phyloP scores from a whole-genome alignment of 92 coral and sea anemone species.

The Montipora capitata region DNA sequence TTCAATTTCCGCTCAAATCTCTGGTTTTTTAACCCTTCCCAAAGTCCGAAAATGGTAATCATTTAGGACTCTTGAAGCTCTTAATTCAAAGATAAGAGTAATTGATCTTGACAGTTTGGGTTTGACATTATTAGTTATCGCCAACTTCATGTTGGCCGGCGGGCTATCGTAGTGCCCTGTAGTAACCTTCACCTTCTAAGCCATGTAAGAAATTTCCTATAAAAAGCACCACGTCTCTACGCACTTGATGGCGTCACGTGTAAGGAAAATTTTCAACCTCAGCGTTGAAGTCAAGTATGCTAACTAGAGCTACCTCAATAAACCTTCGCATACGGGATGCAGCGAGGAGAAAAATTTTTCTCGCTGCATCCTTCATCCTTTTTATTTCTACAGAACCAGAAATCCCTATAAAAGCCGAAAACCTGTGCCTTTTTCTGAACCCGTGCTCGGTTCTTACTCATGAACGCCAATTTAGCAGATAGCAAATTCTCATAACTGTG shows the following conservation, averaged over 20 bases:
- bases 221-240: not conserved
- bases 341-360: not conserved
- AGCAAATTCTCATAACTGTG: slow-evolving; percentile 25
- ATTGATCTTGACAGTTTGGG: not conserved
- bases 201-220: not conserved
- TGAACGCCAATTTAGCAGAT: not conserved
- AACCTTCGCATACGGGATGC: slow-evolving; percentile 8
- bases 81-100: not conserved
- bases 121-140: no score
- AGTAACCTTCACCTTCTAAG: not conserved
- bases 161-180: not conserved
- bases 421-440: not conserved
- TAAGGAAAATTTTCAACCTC: not conserved
- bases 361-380: not conserved
- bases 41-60: not conserved
- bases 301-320: not conserved
- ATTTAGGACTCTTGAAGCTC: slow-evolving; percentile 3
- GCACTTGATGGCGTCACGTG: slow-evolving; percentile 27
- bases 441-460: not conserved
- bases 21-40: not conserved
- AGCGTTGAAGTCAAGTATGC: not conserved
- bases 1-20: not conserved
- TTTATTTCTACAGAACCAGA: no score
- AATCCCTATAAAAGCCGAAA: not conserved
- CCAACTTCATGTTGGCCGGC: not conserved